phyloP scores from a whole-genome alignment of 2,888 invertebrate species.

The Apodemia zela region DNA sequence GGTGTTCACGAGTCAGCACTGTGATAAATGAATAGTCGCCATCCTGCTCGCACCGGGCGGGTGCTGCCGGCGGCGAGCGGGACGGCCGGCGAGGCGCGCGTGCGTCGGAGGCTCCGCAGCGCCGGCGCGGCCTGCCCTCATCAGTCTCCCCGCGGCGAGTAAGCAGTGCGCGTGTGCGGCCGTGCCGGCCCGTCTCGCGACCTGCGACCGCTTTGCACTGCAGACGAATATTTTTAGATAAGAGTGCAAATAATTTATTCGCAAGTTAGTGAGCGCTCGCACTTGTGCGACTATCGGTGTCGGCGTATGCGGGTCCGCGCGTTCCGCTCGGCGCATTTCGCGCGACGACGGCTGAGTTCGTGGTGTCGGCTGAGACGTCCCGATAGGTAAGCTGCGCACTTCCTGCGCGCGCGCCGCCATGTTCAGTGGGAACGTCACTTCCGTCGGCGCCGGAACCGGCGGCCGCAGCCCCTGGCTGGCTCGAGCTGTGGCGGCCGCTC shows the following conservation, averaged over 20 bases:
- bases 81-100: constrained; percentile 66
- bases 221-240: constrained; percentile 79
- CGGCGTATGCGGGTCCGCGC: constrained; percentile 63
- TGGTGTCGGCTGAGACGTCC: constrained; percentile 65
- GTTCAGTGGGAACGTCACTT: constrained; percentile 75
- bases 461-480: constrained; percentile 58
- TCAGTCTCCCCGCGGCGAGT: constrained; percentile 79
- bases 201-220: constrained; percentile 58
- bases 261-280: constrained; percentile 74
- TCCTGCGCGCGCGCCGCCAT: constrained; percentile 79
- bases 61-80: constrained; percentile 46
- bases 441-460: constrained; percentile 51
- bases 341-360: constrained; percentile 43
- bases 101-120: constrained; percentile 74
- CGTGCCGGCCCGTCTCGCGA: constrained; percentile 55
- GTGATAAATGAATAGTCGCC: constrained; percentile 67
- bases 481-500: constrained; percentile 50
- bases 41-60: constrained; percentile 60
- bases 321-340: constrained; percentile 37
- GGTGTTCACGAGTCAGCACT: constrained; percentile 77
- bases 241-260: constrained; percentile 77
- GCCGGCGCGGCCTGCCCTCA: constrained; percentile 76
- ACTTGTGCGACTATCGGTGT: constrained; percentile 69
- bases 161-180: constrained; percentile 73
- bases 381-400: constrained; percentile 80